Evolutionary conservation across 64 coral and sea anemone species (phyloP).

Genomic region (Stichodactyla helianthus): DNA sequence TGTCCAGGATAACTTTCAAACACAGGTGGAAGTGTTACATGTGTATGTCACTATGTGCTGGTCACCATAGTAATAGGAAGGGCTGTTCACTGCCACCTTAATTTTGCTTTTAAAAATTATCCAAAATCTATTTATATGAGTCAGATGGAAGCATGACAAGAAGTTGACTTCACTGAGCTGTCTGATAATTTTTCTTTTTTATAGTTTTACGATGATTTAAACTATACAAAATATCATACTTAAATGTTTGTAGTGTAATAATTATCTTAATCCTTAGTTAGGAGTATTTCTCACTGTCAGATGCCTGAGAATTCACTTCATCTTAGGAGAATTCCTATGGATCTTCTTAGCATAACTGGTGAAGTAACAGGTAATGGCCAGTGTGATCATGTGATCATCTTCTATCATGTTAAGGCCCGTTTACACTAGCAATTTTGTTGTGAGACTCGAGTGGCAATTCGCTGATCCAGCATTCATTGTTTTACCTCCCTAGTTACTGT

Average conservation of each 20-base stretch:
- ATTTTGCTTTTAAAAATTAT: slow-evolving; percentile 24
- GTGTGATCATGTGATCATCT: too few species aligned
- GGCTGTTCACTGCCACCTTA: slow-evolving; percentile 15
- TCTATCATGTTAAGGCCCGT: too few species aligned
- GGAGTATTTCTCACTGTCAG: not conserved
- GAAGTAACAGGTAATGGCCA: too few species aligned
- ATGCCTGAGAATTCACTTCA: not conserved
- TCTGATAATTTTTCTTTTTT: not conserved
- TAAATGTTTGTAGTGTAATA: not conserved
- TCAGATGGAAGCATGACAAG: not conserved
- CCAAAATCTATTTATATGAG: slow-evolving; percentile 11
- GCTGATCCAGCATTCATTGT: too few species aligned
- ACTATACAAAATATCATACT: not conserved
- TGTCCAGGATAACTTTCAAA: slow-evolving; percentile 6
- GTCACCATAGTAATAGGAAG: slow-evolving; percentile 17
- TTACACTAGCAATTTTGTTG: too few species aligned
- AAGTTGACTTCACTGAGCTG: not conserved
- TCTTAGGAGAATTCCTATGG: not conserved
- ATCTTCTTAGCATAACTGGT: not conserved
- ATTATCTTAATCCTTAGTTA: not conserved
- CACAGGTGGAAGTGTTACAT: slow-evolving; percentile 14
- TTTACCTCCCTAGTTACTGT: too few species aligned
- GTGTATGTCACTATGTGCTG: slow-evolving; percentile 25
- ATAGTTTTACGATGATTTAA: not conserved
- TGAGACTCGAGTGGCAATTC: too few species aligned